phyloP scores from a whole-genome alignment of 2,888 invertebrate genomes.

The Polydrusus cervinus region DNA sequence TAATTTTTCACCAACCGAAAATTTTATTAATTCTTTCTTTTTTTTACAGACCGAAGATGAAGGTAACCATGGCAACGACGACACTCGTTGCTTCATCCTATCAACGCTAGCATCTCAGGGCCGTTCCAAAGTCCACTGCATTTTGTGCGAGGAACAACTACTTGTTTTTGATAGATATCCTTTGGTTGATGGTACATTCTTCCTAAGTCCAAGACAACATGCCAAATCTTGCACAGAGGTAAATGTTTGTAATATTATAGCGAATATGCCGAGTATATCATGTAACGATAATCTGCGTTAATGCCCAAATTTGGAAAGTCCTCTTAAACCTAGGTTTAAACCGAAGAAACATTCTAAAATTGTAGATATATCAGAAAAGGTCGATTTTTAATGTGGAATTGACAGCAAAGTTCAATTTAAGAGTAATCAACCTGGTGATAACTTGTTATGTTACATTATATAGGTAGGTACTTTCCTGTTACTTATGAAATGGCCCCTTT shows the following conservation, averaged over 20 bases:
- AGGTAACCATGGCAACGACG: conserved; percentile 98
- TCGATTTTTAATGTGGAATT: no score
- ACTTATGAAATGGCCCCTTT: no score
- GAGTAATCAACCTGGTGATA: no score
- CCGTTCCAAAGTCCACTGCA: conserved; percentile 88
- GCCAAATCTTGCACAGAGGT: conserved; percentile 91
- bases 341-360: no score
- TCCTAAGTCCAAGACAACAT: conserved; percentile 95
- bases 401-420: no score
- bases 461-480: no score
- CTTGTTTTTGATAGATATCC: conserved; percentile 98
- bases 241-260: conserved; percentile 59
- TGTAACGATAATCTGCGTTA: no score
- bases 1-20: no score
- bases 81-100: conserved; percentile 95
- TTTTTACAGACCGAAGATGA: conserved; percentile 96
- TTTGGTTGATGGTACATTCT: conserved; percentile 97
- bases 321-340: no score
- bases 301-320: no score
- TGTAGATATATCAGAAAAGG: no score
- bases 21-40: conserved; percentile 38
- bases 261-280: background rate
- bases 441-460: no score
- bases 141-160: conserved; percentile 91
- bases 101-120: conserved; percentile 95